These are phyloP conservation scores for Ptychadena robeensis DNA, from an alignment of 2,797 vertebrate genomes.

Conservation along the genomic window DNA sequence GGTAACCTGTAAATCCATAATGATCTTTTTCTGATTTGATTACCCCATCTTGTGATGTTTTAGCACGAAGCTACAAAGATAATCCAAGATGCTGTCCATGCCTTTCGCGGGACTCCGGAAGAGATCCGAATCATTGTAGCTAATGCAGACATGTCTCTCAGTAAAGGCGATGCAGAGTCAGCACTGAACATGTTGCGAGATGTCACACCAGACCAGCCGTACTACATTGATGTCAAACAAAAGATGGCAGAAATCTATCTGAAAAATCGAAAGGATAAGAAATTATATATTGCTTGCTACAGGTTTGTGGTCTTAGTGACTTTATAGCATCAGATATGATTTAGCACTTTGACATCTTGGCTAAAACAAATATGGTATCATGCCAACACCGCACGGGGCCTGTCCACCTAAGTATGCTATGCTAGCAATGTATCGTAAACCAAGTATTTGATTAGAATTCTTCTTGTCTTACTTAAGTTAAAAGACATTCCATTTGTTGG, in stretches of 20 bases:
- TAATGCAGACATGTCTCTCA: slow-evolving; percentile 76
- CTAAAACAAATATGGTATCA: no score
- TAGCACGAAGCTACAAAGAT: slow-evolving; percentile 80
- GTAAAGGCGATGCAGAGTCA: slow-evolving; percentile 71
- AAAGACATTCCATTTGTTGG: no score
- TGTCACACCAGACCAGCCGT: slow-evolving; percentile 71
- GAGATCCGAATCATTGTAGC: slow-evolving; percentile 74
- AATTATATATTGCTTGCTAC: slow-evolving; percentile 77
- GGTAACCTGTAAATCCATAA: not conserved
- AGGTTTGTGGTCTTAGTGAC: slow-evolving; percentile 64
- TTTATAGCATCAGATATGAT: not conserved
- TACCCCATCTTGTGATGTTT: not conserved
- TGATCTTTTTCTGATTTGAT: not conserved
- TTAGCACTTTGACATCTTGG: no score
- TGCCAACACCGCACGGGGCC: no score
- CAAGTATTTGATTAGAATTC: no score
- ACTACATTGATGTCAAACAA: slow-evolving; percentile 75
- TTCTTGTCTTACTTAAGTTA: no score
- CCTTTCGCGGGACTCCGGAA: slow-evolving; percentile 73
- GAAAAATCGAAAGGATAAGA: slow-evolving; percentile 66
- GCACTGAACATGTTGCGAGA: slow-evolving; percentile 70
- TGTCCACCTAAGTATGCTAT: no score
- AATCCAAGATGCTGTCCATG: slow-evolving; percentile 76
- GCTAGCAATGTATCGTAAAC: no score
- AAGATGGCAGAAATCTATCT: slow-evolving; percentile 80